A percentile compares a stretch with the other conserved stretches of the same genome.
phyloP scores from a whole-genome alignment of 2,888 invertebrate genomes.

The Micoletzkya japonica region DNA sequence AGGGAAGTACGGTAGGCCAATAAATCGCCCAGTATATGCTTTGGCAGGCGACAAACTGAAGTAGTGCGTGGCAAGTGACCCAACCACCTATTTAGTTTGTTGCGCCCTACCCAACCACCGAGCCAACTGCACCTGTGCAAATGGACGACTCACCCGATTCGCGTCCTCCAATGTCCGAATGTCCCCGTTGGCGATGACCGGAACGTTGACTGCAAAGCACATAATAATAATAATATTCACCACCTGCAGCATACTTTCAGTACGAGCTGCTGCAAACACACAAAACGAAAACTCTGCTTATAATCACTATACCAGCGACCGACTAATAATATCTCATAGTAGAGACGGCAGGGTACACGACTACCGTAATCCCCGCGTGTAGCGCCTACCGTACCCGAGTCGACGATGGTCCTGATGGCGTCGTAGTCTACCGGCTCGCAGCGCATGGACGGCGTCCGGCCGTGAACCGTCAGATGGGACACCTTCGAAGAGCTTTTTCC shows the following conservation, averaged over 20 bases:
- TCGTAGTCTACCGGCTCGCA: constrained; percentile 73
- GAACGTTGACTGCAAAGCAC: constrained; percentile 68
- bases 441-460: constrained; percentile 75
- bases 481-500: too few species aligned
- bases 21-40: too few species aligned
- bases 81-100: too few species aligned
- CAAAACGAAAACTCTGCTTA: too few species aligned
- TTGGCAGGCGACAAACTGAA: too few species aligned
- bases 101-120: too few species aligned
- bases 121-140: not conserved
- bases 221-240: not conserved
- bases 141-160: not conserved
- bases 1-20: too few species aligned
- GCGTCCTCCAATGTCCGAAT: constrained; percentile 65
- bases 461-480: constrained; percentile 85
- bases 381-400: constrained; percentile 6
- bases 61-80: too few species aligned
- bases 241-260: not conserved
- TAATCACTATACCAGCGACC: too few species aligned
- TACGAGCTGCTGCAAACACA: too few species aligned
- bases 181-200: constrained; percentile 91
- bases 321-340: too few species aligned
- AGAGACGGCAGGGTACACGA: too few species aligned
- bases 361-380: not conserved
- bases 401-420: constrained; percentile 70